phyloP scores from a whole-genome alignment of 2,888 invertebrate genomes.

The Macrophya annulata region DNA sequence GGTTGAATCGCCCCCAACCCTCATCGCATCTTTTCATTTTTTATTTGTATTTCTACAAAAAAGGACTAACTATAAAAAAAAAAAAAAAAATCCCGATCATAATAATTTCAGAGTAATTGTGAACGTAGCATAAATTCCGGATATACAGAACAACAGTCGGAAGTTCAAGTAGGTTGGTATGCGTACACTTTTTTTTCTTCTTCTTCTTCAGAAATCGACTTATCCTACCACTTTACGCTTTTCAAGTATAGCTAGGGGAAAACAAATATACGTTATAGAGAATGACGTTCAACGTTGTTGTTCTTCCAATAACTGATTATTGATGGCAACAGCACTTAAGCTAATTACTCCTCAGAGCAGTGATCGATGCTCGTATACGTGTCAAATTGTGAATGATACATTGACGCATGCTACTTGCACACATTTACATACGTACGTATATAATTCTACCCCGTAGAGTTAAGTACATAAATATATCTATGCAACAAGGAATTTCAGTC shows the following conservation, averaged over 20 bases:
- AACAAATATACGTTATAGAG: not conserved
- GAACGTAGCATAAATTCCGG: not conserved
- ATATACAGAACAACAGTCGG: not conserved
- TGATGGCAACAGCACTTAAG: slow-evolving; percentile 63
- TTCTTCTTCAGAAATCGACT: not conserved
- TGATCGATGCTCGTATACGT: slow-evolving; percentile 62
- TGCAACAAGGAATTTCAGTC: not conserved
- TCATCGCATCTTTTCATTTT: not conserved
- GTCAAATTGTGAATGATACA: not conserved
- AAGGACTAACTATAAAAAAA: not conserved
- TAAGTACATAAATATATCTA: not conserved
- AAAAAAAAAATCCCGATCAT: not conserved
- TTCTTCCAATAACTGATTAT: slow-evolving; percentile 40
- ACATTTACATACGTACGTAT: not conserved
- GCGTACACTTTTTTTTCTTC: not conserved
- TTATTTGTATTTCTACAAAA: not conserved
- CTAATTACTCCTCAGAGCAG: slow-evolving; percentile 66
- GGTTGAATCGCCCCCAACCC: not conserved
- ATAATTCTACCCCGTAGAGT: not conserved
- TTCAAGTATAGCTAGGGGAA: not conserved
- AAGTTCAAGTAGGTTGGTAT: not conserved
- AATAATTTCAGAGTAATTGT: not conserved
- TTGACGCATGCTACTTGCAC: not conserved
- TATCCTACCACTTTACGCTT: not conserved
- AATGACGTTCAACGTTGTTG: not conserved